Evolutionary conservation across 2,113 vertebrate genomes (phyloP).

Genomic region (Thamnophis sirtalis): DNA sequence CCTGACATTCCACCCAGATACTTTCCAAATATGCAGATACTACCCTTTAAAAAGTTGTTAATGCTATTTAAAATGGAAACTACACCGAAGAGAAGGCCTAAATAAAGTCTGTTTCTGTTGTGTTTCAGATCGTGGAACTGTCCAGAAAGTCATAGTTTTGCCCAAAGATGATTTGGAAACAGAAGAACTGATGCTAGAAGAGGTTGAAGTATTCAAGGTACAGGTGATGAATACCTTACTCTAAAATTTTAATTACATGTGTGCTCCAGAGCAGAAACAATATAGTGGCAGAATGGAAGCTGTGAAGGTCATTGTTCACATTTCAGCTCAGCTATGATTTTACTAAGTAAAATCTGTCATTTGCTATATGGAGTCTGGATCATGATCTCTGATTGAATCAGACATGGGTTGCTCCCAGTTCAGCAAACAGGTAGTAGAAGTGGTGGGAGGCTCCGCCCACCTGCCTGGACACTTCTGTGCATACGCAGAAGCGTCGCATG

Average conservation of each 20-base stretch:
- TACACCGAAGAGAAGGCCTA: slow-evolving; percentile 40
- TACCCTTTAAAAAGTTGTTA: background rate
- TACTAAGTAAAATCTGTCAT: background rate
- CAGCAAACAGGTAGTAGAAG: too few species aligned
- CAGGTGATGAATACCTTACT: slow-evolving; percentile 8
- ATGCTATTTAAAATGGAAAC: slow-evolving; percentile 30
- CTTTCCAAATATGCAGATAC: background rate
- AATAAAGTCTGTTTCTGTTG: slow-evolving; percentile 21
- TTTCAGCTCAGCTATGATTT: background rate
- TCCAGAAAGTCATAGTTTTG: slow-evolving; percentile 96
- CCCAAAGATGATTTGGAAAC: slow-evolving; percentile 93
- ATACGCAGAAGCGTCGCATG: too few species aligned
- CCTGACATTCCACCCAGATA: background rate
- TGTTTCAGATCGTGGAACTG: slow-evolving; percentile 87
- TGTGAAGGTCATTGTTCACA: background rate
- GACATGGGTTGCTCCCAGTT: too few species aligned
- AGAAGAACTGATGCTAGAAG: slow-evolving; percentile 94
- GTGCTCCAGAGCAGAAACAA: background rate
- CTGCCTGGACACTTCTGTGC: too few species aligned
- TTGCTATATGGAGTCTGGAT: background rate
- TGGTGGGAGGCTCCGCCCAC: too few species aligned
- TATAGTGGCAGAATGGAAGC: background rate
- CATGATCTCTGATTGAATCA: background rate
- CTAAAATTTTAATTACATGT: background rate
- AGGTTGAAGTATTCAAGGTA: slow-evolving; percentile 97